Percentiles rank a stretch among this genome's conserved stretches.
phyloP scores from a whole-genome alignment of 2,113 vertebrate species.

The Ondatra zibethicus region DNA sequence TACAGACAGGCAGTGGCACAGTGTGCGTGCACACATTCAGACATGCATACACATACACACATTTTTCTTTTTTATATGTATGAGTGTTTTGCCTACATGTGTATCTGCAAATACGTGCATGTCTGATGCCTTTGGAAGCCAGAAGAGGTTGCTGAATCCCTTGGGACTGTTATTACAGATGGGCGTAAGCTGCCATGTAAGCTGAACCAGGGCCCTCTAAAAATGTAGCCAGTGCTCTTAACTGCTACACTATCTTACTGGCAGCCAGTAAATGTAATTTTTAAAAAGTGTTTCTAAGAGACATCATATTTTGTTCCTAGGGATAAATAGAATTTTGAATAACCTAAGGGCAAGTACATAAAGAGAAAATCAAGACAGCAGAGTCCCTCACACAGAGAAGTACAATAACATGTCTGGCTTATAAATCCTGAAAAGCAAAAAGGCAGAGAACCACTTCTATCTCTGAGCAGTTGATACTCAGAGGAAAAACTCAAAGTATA shows the following conservation, averaged over 20 bases:
- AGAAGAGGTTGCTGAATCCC: background rate
- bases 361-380: conserved; percentile 31
- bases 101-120: background rate
- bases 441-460: background rate
- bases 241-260: background rate
- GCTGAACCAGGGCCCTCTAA: background rate
- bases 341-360: conserved; percentile 20
- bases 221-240: background rate
- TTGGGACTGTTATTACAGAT: background rate
- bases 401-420: background rate
- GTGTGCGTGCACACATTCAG: background rate
- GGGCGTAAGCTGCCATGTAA: background rate
- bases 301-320: background rate
- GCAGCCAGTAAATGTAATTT: background rate
- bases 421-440: background rate
- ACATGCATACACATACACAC: background rate
- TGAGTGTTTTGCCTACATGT: background rate
- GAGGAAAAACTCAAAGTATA: background rate
- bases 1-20: background rate
- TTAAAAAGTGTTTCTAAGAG: background rate
- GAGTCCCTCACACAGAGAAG: background rate
- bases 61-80: background rate
- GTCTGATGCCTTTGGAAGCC: background rate
- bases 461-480: background rate
- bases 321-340: conserved; percentile 24